Conservation (phyloP, 2,113 vertebrate species). For the Phalacrocorax brasilianus region DNA sequence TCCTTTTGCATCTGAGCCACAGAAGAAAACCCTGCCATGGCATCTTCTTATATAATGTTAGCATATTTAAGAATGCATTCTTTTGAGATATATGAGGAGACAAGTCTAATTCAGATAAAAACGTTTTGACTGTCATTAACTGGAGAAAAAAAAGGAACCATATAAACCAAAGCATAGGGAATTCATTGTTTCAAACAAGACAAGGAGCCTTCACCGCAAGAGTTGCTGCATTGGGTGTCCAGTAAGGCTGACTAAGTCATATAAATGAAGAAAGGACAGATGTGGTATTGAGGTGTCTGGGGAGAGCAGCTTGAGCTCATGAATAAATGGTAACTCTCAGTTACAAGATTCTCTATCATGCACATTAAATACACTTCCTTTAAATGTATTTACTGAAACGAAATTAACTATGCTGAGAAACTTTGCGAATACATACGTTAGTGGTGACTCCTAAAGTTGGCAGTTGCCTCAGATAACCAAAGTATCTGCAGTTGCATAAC, state of each 20-base stretch:
- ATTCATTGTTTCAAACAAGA: neutral
- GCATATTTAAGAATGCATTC: neutral
- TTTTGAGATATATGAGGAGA: neutral
- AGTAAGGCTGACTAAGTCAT: neutral
- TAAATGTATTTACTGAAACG: neutral
- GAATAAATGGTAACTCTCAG: neutral
- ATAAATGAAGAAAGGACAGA: neutral
- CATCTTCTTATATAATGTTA: neutral
- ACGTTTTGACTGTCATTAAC: neutral
- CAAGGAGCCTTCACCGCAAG: neutral
- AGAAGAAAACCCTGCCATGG: neutral
- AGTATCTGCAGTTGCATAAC: neutral
- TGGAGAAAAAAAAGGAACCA: neutral
- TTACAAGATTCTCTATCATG: neutral
- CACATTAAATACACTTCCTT: neutral
- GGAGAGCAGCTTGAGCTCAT: neutral
- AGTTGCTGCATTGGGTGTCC: neutral
- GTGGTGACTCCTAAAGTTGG: neutral
- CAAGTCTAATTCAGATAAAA: neutral
- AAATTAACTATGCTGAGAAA: neutral
- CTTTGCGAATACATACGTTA: neutral
- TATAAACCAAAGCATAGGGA: neutral
- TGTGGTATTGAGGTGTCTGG: slow-evolving; percentile 6
- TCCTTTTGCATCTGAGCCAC: neutral
- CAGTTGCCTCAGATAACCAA: neutral